Evolutionary conservation across 2,888 invertebrate species (phyloP).

Genomic region (Trichacis sp.): DNA sequence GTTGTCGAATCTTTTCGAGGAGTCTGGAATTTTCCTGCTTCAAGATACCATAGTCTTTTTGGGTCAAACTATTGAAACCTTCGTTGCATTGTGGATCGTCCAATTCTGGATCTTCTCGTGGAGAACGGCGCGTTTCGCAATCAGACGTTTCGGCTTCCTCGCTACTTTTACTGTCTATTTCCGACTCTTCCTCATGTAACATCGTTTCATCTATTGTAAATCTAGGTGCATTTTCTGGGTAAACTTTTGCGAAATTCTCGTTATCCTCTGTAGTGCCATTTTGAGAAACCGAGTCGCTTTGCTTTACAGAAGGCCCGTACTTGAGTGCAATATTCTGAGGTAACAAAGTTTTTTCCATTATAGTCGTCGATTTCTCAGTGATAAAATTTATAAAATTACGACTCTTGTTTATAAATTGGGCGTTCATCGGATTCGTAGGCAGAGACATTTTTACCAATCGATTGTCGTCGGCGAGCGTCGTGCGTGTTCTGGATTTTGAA

Average conservation of each 20-base stretch:
- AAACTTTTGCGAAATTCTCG: no score
- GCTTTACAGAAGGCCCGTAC: constrained; percentile 43
- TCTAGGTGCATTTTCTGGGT: not conserved
- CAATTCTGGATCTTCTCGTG: constrained; percentile 8
- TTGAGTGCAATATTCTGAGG: constrained; percentile 56
- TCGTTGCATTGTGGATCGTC: constrained; percentile 8
- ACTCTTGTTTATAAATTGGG: constrained; percentile 62
- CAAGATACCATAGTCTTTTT: constrained; percentile 53
- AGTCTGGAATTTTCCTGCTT: constrained; percentile 53
- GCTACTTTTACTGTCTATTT: constrained; percentile 10
- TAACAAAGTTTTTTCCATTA: constrained; percentile 63
- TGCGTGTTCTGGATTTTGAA: not conserved
- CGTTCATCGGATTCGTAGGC: constrained; percentile 57
- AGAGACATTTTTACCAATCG: constrained; percentile 61
- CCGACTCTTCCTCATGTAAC: constrained; percentile 10
- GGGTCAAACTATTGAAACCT: constrained; percentile 33
- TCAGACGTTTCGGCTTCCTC: not conserved
- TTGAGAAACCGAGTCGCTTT: constrained; percentile 14
- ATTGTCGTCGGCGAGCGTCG: constrained; percentile 49
- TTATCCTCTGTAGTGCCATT: no score
- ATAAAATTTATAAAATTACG: constrained; percentile 62
- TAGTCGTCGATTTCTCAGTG: constrained; percentile 63
- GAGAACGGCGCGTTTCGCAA: constrained; percentile 18
- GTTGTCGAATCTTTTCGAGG: constrained; percentile 47
- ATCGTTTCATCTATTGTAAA: not conserved